A percentile compares a stretch with the other conserved stretches of the same genome.
phyloP scores from a whole-genome alignment of 2,113 vertebrate species.

The Dipodomys spectabilis region DNA sequence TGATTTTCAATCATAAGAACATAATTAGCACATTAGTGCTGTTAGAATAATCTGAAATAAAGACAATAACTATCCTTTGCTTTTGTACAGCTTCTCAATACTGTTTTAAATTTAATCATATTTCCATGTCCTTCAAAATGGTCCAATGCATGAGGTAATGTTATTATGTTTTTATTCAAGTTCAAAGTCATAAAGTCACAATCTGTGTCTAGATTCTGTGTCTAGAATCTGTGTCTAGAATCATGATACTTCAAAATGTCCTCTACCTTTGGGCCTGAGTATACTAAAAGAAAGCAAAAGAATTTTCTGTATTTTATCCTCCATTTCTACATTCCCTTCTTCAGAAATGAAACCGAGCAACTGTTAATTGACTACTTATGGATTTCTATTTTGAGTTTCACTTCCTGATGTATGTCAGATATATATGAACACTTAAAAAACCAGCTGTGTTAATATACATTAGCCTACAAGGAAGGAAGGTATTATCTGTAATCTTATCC shows the following conservation, averaged over 20 bases:
- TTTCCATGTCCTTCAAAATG: neutral
- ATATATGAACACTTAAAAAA: constrained; percentile 35
- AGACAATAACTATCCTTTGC: neutral
- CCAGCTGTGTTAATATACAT: constrained; percentile 13
- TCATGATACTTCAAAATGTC: neutral
- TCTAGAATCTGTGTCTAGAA: neutral
- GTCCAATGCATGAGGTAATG: neutral
- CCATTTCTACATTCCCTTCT: neutral
- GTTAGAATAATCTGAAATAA: neutral
- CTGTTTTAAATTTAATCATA: constrained; percentile 1
- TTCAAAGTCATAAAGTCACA: neutral
- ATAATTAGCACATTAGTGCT: constrained; percentile 19
- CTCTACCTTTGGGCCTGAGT: neutral
- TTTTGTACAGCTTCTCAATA: neutral
- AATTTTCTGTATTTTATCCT: neutral
- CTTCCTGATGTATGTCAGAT: neutral
- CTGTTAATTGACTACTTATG: neutral
- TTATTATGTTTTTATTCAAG: neutral
- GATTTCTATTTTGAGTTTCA: constrained; percentile 45
- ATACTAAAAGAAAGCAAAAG: neutral
- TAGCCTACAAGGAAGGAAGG: constrained; percentile 15
- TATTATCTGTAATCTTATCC: constrained; percentile 61
- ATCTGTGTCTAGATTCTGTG: neutral
- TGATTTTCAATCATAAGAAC: neutral
- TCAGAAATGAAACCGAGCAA: constrained; percentile 26